Conservation (phyloP, 2,797 vertebrate genomes). For the Corythornis leucogaster region DNA sequence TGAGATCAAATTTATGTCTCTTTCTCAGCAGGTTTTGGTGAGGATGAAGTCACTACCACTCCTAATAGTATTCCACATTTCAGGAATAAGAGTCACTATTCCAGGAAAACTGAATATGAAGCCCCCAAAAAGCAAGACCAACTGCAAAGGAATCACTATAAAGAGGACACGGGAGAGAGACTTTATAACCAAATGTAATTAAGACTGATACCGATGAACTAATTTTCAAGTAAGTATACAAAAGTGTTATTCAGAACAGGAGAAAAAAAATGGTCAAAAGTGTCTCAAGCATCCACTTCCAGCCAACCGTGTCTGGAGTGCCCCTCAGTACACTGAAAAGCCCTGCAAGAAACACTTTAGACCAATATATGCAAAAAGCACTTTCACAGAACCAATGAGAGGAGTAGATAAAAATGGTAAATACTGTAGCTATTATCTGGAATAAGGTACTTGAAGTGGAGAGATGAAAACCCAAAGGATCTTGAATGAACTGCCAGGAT, state of each 20-base stretch:
- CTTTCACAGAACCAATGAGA: not conserved
- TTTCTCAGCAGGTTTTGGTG: not conserved
- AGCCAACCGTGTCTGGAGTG: not conserved
- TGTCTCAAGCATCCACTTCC: not conserved
- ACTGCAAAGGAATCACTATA: not conserved
- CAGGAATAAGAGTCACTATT: not conserved
- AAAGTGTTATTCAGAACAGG: not conserved
- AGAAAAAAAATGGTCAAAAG: not conserved
- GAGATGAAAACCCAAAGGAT: not conserved
- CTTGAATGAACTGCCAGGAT: not conserved
- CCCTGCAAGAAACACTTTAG: not conserved
- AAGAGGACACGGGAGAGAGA: not conserved
- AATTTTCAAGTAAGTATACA: not conserved
- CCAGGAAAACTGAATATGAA: not conserved
- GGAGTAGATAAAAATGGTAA: conserved; percentile 25
- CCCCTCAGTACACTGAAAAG: not conserved
- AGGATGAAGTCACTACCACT: not conserved
- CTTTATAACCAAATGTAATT: not conserved
- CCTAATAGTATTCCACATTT: not conserved
- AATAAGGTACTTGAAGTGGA: conserved; percentile 5
- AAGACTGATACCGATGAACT: not conserved
- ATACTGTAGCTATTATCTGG: not conserved
- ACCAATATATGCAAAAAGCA: not conserved
- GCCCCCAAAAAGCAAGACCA: not conserved
- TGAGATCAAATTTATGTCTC: not conserved